These are phyloP conservation scores for Patella depressa DNA, from an alignment of 2,888 invertebrate genomes.

Conservation along the genomic window DNA sequence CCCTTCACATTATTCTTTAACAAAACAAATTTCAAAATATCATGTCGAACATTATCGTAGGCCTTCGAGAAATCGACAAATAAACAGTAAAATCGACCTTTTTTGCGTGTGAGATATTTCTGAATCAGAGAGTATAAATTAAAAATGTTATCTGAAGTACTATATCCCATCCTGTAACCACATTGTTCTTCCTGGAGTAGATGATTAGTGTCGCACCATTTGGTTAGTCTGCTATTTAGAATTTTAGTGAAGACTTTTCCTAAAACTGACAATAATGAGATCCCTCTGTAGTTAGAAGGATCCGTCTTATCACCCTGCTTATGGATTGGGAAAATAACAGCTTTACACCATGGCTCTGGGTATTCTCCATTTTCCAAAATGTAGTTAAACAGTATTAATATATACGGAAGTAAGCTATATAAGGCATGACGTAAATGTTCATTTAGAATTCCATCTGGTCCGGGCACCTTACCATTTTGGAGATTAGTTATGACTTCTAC, in stretches of 20 bases:
- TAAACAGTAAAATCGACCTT: neutral
- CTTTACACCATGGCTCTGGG: neutral
- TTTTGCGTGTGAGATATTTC: neutral
- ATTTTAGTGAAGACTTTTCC: neutral
- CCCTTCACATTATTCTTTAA: neutral
- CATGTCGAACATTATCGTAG: neutral
- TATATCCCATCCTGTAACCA: neutral
- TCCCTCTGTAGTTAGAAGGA: neutral
- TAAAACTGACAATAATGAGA: neutral
- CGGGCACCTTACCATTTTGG: too few species aligned
- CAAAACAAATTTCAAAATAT: neutral
- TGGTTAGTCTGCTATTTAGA: neutral
- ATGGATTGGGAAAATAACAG: neutral
- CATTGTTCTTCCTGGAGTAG: neutral
- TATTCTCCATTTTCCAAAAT: neutral
- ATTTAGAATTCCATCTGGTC: too few species aligned
- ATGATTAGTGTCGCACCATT: neutral
- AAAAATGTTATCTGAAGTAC: slow-evolving; percentile 1
- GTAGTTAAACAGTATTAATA: too few species aligned
- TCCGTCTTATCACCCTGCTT: neutral
- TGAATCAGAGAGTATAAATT: neutral
- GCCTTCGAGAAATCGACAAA: neutral
- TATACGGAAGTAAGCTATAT: too few species aligned
- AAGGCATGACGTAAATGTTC: too few species aligned
- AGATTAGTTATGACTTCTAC: too few species aligned